Percentiles rank a stretch among this genome's conserved stretches.
These are phyloP conservation scores for Laticauda colubrina DNA, from an alignment of 2,113 vertebrate species.

Conservation along the genomic window DNA sequence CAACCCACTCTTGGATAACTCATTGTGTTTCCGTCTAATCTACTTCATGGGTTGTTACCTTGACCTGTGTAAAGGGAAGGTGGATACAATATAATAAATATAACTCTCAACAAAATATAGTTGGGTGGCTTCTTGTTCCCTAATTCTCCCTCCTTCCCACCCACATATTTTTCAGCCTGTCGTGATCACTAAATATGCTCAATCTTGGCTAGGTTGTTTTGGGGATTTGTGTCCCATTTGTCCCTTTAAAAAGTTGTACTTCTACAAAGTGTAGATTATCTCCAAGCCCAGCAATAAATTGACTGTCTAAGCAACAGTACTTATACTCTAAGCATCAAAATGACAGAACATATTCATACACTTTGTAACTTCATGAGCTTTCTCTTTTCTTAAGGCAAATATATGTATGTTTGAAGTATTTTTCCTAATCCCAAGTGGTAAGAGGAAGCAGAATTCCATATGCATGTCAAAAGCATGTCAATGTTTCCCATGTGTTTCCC, in stretches of 20 bases:
- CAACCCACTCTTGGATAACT: neutral
- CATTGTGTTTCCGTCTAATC: neutral
- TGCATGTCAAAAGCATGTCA: neutral
- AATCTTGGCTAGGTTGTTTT: neutral
- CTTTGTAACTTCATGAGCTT: neutral
- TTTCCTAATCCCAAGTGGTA: neutral
- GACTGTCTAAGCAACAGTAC: neutral
- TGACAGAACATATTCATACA: neutral
- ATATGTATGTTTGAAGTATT: neutral
- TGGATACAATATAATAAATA: neutral
- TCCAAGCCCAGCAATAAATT: neutral
- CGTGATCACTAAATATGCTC: neutral
- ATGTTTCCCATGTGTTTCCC: neutral
- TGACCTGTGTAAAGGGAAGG: neutral
- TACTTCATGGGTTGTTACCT: neutral
- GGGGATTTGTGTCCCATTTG: neutral
- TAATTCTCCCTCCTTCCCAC: neutral
- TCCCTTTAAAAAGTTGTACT: neutral
- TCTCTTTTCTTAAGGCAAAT: neutral
- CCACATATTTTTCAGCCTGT: neutral
- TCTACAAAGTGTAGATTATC: neutral
- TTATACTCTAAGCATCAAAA: neutral
- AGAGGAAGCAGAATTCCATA: neutral
- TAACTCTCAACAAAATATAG: neutral
- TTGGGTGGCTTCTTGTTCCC: neutral